Evolutionary conservation across 1,140 invertebrate genomes (phyloP), one percentile per base, ranked within the genome.

Genomic region (Leptopilina clavipes): DNA sequence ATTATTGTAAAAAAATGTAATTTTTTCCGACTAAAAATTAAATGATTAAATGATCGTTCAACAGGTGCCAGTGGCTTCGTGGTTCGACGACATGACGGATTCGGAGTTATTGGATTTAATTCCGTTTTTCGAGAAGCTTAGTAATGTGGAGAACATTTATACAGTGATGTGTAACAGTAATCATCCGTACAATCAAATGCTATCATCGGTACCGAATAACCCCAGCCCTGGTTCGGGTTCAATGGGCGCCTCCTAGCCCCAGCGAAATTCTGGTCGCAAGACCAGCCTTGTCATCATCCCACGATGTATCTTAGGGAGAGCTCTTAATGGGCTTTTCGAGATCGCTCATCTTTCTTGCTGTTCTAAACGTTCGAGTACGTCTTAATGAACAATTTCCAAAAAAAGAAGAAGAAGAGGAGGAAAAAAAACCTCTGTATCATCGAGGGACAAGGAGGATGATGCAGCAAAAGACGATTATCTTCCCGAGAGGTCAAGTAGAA

Each of bases 51-150:
- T 8, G 2, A 40, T 31, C 25, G 10, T 3, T 65, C 87, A 91
- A 1, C 89, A 98, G 97, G 96, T 99, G 90, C 97, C 97, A 89
- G 97, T 98, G 75, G 96, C 96, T 87, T 98, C 97, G 76, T 99
- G 98, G 98, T 99, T 99, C 90, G 97, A 99, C 90, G 98, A 99
- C 89, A 97, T 97, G 93, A 95, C 95, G 84, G 98, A 99, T 90
- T 96, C 96, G 72, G 98, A 99, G 91, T 92, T 99, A 59, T 92
- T 97, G 81, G 97, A 99, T 90, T 92, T 99, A 83, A 97, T 99
- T 88, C 98, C 98, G 76, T 97, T 98, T 88, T 97, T 99, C 89
- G 97, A 98, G 90, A 96, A 97, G 89, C 92, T 99, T 79, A 97
- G 96, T 90, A 97, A 96, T 92, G 96, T 97, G 83, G 96, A 98